Percentiles rank a stretch among this genome's conserved stretches.
These are phyloP conservation scores for Calliphora vicina DNA, from an alignment of 1,140 invertebrate genomes.

Conservation along the genomic window DNA sequence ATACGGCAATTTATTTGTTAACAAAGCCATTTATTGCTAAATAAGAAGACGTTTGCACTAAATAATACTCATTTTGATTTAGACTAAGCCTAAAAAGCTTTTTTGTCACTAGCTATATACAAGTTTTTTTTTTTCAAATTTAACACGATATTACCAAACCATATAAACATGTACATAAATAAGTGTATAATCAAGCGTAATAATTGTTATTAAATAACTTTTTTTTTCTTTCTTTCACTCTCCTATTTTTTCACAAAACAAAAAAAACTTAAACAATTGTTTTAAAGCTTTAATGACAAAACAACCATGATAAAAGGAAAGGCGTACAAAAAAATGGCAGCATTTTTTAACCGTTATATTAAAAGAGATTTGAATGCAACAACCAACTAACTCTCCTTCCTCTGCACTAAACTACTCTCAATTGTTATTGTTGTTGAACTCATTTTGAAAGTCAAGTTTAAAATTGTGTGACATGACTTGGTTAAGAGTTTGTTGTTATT, in stretches of 20 bases:
- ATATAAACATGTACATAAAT: neutral
- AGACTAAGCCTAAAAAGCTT: no score
- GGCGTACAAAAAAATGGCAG: no score
- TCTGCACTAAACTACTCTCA: neutral
- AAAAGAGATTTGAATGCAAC: neutral
- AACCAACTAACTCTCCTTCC: neutral
- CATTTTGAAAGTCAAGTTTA: constrained; percentile 14
- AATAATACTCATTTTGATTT: no score
- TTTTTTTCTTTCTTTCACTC: neutral
- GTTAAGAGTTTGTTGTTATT: neutral
- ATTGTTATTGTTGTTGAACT: neutral
- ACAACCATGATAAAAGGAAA: neutral
- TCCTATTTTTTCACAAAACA: neutral
- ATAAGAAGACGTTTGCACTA: no score
- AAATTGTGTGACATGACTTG: neutral
- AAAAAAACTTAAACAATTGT: neutral
- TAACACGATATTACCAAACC: neutral
- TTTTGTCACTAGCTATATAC: no score
- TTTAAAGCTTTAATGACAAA: neutral
- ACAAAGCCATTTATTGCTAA: no score
- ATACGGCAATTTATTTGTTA: no score
- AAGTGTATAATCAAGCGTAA: constrained; percentile 6
- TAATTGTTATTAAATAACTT: constrained; percentile 7
- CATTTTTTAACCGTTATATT: neutral
- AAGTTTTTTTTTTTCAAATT: neutral